A percentile compares a stretch with the other conserved stretches of the same genome.
Evolutionary conservation across 2,113 vertebrate species (phyloP).

Genomic region (Calidris pygmaea): DNA sequence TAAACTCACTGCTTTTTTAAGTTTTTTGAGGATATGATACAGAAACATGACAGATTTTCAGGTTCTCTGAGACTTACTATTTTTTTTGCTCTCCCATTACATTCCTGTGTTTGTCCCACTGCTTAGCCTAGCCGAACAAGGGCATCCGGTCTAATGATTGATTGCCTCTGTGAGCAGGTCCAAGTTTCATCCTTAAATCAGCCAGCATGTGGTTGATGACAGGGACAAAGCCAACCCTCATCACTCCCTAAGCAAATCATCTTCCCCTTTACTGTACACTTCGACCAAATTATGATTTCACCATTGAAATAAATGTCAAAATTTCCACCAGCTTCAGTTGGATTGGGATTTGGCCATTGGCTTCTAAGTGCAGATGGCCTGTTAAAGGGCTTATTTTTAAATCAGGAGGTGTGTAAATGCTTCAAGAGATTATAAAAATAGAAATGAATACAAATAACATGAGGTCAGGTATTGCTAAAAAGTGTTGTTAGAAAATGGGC

Average conservation of each 20-base stretch:
- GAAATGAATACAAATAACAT: background rate
- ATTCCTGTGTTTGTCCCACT: background rate
- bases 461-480: background rate
- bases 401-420: background rate
- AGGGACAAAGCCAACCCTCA: slow-evolving; percentile 33
- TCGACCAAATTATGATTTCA: background rate
- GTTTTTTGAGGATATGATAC: background rate
- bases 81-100: background rate
- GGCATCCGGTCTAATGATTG: background rate
- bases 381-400: background rate
- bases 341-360: background rate
- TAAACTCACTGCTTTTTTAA: background rate
- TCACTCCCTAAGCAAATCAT: background rate
- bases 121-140: background rate
- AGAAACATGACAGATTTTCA: background rate
- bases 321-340: background rate
- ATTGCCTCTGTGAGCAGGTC: background rate
- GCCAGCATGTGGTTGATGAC: slow-evolving; percentile 36
- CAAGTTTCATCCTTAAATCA: slow-evolving; percentile 38
- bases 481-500: background rate
- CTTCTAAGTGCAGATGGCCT: background rate
- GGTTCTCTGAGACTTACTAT: background rate
- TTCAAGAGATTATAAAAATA: background rate
- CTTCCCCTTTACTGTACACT: background rate
- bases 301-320: background rate